Percentiles rank a stretch among this genome's conserved stretches.
These are phyloP conservation scores for Galemys pyrenaicus DNA, from an alignment of 2,113 vertebrate genomes.

Conservation along the genomic window DNA sequence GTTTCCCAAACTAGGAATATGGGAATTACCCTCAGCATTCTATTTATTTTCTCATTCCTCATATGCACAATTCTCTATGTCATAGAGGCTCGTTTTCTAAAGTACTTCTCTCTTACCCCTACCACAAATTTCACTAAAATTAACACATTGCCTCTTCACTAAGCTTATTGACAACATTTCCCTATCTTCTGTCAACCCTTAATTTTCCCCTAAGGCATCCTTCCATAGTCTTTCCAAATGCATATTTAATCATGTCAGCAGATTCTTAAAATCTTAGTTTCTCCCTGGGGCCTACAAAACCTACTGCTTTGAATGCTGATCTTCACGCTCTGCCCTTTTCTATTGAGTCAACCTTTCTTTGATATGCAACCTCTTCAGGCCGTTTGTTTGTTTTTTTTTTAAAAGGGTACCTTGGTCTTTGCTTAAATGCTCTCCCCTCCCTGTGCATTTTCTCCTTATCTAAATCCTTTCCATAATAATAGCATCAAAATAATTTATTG, in stretches of 20 bases:
- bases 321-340: background rate
- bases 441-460: constrained; percentile 22
- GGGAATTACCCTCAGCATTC: constrained; percentile 24
- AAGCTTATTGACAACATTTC: background rate
- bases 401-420: background rate
- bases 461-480: constrained; percentile 52
- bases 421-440: background rate
- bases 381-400: no score
- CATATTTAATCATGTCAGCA: constrained; percentile 40
- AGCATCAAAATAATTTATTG: constrained; percentile 39
- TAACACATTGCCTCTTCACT: background rate
- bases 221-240: constrained; percentile 44
- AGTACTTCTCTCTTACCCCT: background rate
- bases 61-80: background rate
- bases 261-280: constrained; percentile 24
- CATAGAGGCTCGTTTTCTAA: background rate
- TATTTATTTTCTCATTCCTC: background rate
- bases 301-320: constrained; percentile 59
- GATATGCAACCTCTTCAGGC: background rate
- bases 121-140: constrained; percentile 21
- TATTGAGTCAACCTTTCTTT: constrained; percentile 40
- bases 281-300: constrained; percentile 12
- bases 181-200: background rate
- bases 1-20: background rate
- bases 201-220: background rate